Conservation (phyloP, 2,888 invertebrate species). For the Steinernema hermaphroditum region DNA sequence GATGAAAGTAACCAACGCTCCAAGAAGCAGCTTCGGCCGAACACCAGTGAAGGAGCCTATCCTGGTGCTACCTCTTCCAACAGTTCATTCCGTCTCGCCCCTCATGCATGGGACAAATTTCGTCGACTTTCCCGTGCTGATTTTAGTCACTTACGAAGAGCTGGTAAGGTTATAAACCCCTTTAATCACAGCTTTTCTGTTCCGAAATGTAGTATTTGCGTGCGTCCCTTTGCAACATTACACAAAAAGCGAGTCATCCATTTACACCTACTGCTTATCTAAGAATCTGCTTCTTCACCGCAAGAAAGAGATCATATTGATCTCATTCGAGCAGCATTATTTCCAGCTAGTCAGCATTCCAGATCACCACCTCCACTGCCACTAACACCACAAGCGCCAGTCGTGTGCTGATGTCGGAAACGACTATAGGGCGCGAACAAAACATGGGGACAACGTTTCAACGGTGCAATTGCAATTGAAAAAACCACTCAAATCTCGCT, state of each 20-base stretch:
- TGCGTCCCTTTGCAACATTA: no score
- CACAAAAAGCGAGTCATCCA: no score
- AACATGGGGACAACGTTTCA: neutral
- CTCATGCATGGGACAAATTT: slow-evolving; percentile 24
- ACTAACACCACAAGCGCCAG: slow-evolving; percentile 26
- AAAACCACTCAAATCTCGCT: no score
- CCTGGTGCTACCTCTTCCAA: neutral
- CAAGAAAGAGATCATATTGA: slow-evolving; percentile 31
- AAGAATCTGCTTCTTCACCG: slow-evolving; percentile 29
- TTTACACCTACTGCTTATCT: slow-evolving; percentile 23
- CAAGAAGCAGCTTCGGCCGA: slow-evolving; percentile 11
- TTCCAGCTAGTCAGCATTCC: slow-evolving; percentile 31
- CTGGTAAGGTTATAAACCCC: slow-evolving; percentile 13
- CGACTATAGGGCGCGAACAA: slow-evolving; percentile 22
- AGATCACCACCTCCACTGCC: slow-evolving; percentile 29
- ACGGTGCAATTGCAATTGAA: neutral
- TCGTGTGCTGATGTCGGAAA: slow-evolving; percentile 13
- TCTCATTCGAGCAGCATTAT: slow-evolving; percentile 29
- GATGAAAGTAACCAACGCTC: slow-evolving; percentile 18
- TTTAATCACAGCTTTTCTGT: no score
- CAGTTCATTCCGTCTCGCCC: slow-evolving; percentile 19
- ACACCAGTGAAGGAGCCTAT: neutral
- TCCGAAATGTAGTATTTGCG: no score
- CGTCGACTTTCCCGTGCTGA: slow-evolving; percentile 21
- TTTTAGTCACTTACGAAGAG: slow-evolving; percentile 19